These are phyloP conservation scores for Polymixis lichenea DNA, from an alignment of 2,888 invertebrate genomes.

Conservation along the genomic window DNA sequence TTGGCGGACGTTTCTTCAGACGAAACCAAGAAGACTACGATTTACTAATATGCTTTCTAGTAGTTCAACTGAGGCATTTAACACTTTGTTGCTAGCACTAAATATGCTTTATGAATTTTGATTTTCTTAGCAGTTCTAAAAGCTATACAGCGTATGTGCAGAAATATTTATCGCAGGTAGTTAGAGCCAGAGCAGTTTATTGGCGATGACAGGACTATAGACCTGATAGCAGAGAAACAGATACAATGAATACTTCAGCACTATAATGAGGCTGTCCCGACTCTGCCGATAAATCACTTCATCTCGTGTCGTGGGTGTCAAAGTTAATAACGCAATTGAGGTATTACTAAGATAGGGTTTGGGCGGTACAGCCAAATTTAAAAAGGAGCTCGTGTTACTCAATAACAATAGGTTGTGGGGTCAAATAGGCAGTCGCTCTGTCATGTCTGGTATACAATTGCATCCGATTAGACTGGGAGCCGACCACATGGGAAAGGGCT, in stretches of 20 bases:
- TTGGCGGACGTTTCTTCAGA: not conserved
- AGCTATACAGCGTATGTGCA: conserved; percentile 26
- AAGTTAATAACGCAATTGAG: not conserved
- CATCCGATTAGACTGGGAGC: not conserved
- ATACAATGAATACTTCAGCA: conserved; percentile 47
- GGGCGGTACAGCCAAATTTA: not conserved
- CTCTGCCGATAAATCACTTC: conserved; percentile 6
- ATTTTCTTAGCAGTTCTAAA: conserved; percentile 26
- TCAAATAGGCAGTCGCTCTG: not conserved
- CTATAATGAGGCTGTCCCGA: conserved; percentile 23
- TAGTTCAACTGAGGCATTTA: not conserved
- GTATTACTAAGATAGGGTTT: not conserved
- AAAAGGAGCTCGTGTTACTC: not conserved
- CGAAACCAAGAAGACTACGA: not conserved
- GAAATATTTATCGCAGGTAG: conserved; percentile 41
- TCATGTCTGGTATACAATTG: not conserved
- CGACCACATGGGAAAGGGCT: not conserved
- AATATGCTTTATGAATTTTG: conserved; percentile 11
- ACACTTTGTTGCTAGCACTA: conserved; percentile 3
- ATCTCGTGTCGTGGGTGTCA: not conserved
- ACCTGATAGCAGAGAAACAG: conserved; percentile 28
- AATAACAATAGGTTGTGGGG: not conserved
- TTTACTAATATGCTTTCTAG: not conserved
- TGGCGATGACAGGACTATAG: conserved; percentile 45
- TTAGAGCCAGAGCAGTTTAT: conserved; percentile 14